These are phyloP conservation scores for Manduca sexta DNA, from an alignment of 1,140 invertebrate genomes.

Conservation along the genomic window DNA sequence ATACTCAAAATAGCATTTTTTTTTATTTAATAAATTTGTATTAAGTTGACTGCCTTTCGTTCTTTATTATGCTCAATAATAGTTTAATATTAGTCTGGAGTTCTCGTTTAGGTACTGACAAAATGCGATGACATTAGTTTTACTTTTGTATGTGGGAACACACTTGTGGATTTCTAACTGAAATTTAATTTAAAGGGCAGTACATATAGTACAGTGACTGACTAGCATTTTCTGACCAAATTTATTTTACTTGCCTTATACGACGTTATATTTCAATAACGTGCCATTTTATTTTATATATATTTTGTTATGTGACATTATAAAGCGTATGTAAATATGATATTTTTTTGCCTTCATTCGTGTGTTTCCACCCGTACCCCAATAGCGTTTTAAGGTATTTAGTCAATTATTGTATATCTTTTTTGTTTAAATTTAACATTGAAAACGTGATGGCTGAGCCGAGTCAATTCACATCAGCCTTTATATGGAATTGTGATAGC, in stretches of 20 bases:
- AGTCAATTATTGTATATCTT: conserved; percentile 70
- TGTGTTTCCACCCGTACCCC: conserved; percentile 25
- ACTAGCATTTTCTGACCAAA: background rate
- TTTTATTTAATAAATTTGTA: conserved; percentile 27
- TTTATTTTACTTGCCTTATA: background rate
- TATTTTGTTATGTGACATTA: too few relatives aligned
- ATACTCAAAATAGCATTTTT: conserved; percentile 67
- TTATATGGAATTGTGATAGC: conserved; percentile 42
- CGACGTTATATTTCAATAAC: too few relatives aligned
- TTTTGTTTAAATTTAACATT: conserved; percentile 37
- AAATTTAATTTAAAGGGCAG: background rate
- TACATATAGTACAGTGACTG: background rate
- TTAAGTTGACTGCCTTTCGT: conserved; percentile 66
- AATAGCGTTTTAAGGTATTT: conserved; percentile 64
- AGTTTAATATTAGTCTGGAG: conserved; percentile 45
- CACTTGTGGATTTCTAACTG: background rate
- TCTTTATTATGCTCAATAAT: conserved; percentile 66
- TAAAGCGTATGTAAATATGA: too few relatives aligned
- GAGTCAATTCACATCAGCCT: conserved; percentile 40
- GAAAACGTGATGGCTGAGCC: conserved; percentile 35
- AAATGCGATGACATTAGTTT: conserved; percentile 48
- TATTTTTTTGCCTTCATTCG: background rate
- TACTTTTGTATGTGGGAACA: background rate
- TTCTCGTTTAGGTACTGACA: conserved; percentile 39
- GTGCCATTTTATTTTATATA: too few relatives aligned